Evolutionary conservation across 2,113 vertebrate genomes (phyloP).

Genomic region (Hipposideros armiger): DNA sequence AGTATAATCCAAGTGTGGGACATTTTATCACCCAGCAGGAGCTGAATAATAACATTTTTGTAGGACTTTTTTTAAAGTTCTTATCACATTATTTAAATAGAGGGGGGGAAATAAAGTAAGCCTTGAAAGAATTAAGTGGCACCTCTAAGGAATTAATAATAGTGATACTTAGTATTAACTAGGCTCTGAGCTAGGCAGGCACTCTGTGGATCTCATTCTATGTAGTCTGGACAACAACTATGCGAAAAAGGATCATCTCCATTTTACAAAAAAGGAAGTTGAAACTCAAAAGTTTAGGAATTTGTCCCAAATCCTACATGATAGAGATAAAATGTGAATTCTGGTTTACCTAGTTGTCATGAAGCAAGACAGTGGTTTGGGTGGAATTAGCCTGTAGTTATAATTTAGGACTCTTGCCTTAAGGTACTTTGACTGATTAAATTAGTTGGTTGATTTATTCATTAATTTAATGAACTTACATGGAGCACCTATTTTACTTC

Average conservation of each 20-base stretch:
- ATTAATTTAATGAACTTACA: background rate
- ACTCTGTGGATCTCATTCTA: background rate
- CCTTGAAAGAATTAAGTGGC: conserved; percentile 22
- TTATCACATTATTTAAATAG: conserved; percentile 13
- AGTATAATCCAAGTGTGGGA: conserved; percentile 38
- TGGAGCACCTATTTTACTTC: background rate
- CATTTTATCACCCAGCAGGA: conserved; percentile 12
- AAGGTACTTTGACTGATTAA: background rate
- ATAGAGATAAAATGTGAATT: background rate
- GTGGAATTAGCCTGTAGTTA: background rate
- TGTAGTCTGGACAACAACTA: background rate
- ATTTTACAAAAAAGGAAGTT: background rate
- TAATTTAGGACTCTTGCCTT: background rate
- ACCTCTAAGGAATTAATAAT: background rate
- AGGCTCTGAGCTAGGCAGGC: background rate
- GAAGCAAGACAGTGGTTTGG: background rate
- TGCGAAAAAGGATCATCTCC: background rate
- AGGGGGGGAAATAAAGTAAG: background rate
- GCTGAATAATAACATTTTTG: conserved; percentile 38
- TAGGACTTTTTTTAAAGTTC: conserved; percentile 32
- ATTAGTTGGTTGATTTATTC: background rate
- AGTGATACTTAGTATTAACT: background rate
- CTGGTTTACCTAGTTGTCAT: background rate
- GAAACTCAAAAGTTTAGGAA: background rate
- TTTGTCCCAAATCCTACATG: background rate